These are phyloP conservation scores for Drosophila emarginata DNA, from an alignment of 2,888 invertebrate species.

Conservation along the genomic window DNA sequence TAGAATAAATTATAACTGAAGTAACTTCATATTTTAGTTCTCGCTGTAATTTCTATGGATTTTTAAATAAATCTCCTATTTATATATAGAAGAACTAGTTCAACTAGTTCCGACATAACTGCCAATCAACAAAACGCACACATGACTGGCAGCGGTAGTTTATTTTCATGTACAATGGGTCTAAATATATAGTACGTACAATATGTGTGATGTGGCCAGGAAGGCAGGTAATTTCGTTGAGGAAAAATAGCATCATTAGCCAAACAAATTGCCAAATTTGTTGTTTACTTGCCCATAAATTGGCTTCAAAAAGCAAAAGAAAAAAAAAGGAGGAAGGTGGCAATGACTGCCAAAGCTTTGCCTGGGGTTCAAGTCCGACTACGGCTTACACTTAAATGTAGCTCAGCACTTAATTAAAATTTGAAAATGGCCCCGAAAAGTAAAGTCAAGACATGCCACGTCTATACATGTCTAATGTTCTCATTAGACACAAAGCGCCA, in stretches of 20 bases:
- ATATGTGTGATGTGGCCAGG: conserved; percentile 30
- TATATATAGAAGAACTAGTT: conserved; percentile 25
- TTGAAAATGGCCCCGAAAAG: conserved; percentile 59
- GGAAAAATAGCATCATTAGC: conserved; percentile 74
- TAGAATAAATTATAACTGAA: no score
- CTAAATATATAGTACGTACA: background rate
- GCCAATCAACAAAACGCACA: conserved; percentile 17
- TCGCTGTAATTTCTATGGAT: no score
- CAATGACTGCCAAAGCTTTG: no score
- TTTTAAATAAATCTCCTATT: no score
- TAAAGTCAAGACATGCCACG: conserved; percentile 29
- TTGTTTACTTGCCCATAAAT: conserved; percentile 63
- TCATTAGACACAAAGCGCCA: conserved; percentile 49
- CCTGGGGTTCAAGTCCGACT: background rate
- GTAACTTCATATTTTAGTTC: no score
- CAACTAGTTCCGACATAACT: conserved; percentile 1
- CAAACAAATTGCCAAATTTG: conserved; percentile 62
- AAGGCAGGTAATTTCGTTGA: conserved; percentile 65
- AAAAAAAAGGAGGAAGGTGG: no score
- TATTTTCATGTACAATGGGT: background rate
- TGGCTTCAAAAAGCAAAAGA: conserved; percentile 26
- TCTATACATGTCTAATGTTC: conserved; percentile 43
- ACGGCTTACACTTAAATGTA: conserved; percentile 4
- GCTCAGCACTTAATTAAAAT: conserved; percentile 65
- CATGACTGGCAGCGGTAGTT: conserved; percentile 18